Percentiles rank a stretch among this genome's conserved stretches.
phyloP scores from a whole-genome alignment of 2,113 vertebrate species.

The Campylorhamphus procurvoides region DNA sequence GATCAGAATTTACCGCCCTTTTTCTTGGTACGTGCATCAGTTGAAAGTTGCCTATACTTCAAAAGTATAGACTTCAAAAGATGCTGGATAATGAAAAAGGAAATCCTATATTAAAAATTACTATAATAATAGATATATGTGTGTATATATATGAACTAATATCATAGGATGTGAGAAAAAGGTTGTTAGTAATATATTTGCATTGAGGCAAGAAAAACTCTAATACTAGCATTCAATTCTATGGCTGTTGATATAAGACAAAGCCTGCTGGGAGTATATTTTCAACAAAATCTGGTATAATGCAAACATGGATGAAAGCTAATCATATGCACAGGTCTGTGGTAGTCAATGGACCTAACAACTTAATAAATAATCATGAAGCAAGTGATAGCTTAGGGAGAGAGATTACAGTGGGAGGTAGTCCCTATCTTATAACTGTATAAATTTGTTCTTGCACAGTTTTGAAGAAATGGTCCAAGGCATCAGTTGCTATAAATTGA shows the following conservation, averaged over 20 bases:
- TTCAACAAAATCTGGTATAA: slow-evolving; percentile 4
- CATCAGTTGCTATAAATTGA: neutral
- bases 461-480: neutral
- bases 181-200: neutral
- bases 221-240: neutral
- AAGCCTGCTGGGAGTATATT: neutral
- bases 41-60: neutral
- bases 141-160: neutral
- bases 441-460: neutral
- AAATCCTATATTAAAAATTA: neutral
- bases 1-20: neutral
- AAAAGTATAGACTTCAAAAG: neutral
- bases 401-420: neutral
- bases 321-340: neutral
- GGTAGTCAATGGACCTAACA: neutral
- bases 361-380: neutral
- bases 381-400: neutral
- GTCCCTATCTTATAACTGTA: neutral
- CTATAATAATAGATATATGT: neutral
- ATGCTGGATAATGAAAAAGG: neutral
- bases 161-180: neutral
- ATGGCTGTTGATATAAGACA: neutral
- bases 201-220: neutral
- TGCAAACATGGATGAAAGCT: neutral
- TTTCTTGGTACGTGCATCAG: neutral